Base-by-base conservation (phyloP, 2,113 vertebrate species). In the Clarias macrocephalus region DNA sequence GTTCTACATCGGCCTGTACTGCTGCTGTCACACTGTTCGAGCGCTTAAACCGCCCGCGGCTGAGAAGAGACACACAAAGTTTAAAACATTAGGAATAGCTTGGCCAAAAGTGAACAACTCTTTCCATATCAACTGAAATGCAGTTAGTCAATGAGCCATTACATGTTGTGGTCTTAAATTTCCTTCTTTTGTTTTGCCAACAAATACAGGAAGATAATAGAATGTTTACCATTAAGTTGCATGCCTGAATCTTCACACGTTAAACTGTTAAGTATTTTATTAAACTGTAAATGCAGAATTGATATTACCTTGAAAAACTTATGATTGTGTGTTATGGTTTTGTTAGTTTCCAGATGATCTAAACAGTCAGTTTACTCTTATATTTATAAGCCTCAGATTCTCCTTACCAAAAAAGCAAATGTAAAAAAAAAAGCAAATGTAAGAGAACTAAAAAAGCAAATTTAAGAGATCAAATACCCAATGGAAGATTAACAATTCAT, bases 1-100 rank as follows among this genome's bases (percentile, higher is more conserved):
- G 92, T 90, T 99, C 98, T 93, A 99, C 90, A 93, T 99, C 98
- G 0, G 98, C 98, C 90, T 99, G 98, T 72, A 99, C 98, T 3
- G 96, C 98, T 1, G 98, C 98, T 13, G 98, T 99, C 88, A 99
- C 98, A 0, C 98, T 99, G 94, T 99, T 99, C 6, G 98, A 99
- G 30, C 98, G 96, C 90, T 98, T 99, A 92, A 99, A 98, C 84
- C 98, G 95, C 12, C 97, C 98, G 0, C 97, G 96, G 75, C 98
- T 99, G 86, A 21, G 88, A 80, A 65, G 59, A 72, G 66, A 83
- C 65, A 82, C 63, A 84, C 52, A 56, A 25, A 57, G 18, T 19
- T 80, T 59, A 59, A 30, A 80, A 33, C 28, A 28, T 57, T 79
- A 3, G 9, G 16, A 18, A 10, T 3, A 63, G 16, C 21, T 28